Base-by-base conservation (phyloP, 1,140 invertebrate genomes). In the Xylocopa sonorina region DNA sequence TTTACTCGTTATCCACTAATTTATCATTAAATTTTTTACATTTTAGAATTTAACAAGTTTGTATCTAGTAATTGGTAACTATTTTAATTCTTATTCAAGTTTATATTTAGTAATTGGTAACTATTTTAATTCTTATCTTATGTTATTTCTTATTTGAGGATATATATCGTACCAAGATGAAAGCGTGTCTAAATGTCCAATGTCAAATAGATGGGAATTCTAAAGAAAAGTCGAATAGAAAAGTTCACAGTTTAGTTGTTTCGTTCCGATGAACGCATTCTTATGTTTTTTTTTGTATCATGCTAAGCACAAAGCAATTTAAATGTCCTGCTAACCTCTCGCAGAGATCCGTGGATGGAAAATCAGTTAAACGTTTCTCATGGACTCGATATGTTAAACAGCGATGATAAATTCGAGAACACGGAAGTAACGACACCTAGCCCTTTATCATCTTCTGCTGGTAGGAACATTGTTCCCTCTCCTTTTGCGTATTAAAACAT, bases 311-410 rank as follows among this genome's bases (percentile, higher is more conserved):
- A 71, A 27, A 32, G 14, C 46, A 43, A 60, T 27, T 58, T 60
- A 41, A 78, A 50, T n/a, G n/a, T 62, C 53, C 18, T 7, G 18
- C 16, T 78, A 78, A 71, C 74, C 74, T 77, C 29, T 34, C 1
- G 7, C 12, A 48, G 29, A 1, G 21, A 51, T 41, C 24, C 2
- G 32, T 50, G 24, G 12, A 77, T 69, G n/a, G 3, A 34, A 67
- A 34, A 69, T 58, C 41, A 6, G 10, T 27, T 46, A 6, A 46
- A 38, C 16, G 27, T 48, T 48, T 38, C 29, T 24, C 21, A 75
- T 83, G 62, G 67, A 67, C 4, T 43, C 51, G 71, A 72, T 62
- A 84, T 84, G 83, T 80, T 67, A 72, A 72, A 32, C 29, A 46
- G 62, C 63, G 34, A 80, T 18, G 29, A 10, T 9, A 14, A 18